phyloP scores from a whole-genome alignment of 2,888 invertebrate genomes.

The Orthosia gracilis region DNA sequence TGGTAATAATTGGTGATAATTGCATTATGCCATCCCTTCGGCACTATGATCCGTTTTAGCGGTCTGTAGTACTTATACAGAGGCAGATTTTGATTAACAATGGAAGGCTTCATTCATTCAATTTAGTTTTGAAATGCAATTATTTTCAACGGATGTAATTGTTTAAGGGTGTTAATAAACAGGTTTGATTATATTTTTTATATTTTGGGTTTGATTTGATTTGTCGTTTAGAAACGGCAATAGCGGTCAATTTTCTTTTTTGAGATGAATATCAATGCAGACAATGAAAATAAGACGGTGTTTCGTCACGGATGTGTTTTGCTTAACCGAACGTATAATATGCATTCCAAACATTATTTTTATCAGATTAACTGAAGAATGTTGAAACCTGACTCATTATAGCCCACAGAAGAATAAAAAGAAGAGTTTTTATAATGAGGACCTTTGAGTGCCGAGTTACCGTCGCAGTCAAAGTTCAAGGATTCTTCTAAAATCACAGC shows the following conservation, averaged over 20 bases:
- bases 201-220: slow-evolving; percentile 3
- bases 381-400: neutral
- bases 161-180: slow-evolving; percentile 5
- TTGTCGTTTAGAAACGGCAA: slow-evolving; percentile 11
- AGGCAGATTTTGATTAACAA: neutral
- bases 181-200: slow-evolving; percentile 3
- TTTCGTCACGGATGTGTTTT: slow-evolving; percentile 24
- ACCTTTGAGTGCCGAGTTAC: neutral
- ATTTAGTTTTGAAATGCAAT: slow-evolving; percentile 21
- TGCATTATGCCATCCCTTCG: slow-evolving; percentile 30
- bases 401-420: neutral
- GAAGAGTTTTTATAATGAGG: neutral
- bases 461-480: neutral
- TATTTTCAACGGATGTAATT: slow-evolving; percentile 5
- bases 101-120: slow-evolving; percentile 17
- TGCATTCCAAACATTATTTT: slow-evolving; percentile 15
- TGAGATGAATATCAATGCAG: slow-evolving; percentile 11
- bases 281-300: slow-evolving; percentile 36
- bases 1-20: slow-evolving; percentile 37
- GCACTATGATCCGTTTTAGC: slow-evolving; percentile 26
- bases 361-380: neutral
- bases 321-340: neutral
- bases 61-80: slow-evolving; percentile 14
- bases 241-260: slow-evolving; percentile 9
- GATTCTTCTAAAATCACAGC: neutral